A percentile compares a stretch with the other conserved stretches of the same genome.
phyloP scores from a whole-genome alignment of 2,113 vertebrate genomes.

The Daubentonia madagascariensis region DNA sequence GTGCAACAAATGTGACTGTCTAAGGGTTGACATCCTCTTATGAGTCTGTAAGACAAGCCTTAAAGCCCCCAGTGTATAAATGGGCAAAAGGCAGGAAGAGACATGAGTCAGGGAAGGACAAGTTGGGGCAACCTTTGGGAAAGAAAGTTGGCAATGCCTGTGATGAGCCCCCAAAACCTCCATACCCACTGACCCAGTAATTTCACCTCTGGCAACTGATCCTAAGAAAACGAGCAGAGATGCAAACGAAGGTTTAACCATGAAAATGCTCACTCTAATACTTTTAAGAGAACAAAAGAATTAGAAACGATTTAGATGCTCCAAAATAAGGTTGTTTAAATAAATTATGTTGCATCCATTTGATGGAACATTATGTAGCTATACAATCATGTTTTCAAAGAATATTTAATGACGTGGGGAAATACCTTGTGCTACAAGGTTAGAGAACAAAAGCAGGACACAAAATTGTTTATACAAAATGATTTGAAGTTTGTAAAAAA shows the following conservation, averaged over 20 bases:
- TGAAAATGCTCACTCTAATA: not conserved
- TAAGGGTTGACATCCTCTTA: not conserved
- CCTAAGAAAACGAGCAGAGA: not conserved
- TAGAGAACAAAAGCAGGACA: slow-evolving; percentile 50
- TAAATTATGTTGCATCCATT: slow-evolving; percentile 31
- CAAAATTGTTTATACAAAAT: not conserved
- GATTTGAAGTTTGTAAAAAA: slow-evolving; percentile 15
- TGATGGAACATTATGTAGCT: slow-evolving; percentile 50
- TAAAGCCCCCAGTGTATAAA: not conserved
- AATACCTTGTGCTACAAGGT: slow-evolving; percentile 45
- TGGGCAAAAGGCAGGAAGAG: not conserved
- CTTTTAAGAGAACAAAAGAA: slow-evolving; percentile 2
- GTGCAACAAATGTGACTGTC: not conserved
- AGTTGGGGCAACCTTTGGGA: fast-evolving
- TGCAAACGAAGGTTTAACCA: not conserved
- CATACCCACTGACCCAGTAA: too few species aligned
- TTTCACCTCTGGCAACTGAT: not conserved
- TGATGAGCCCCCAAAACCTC: not conserved
- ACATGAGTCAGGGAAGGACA: not conserved
- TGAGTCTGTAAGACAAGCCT: not conserved
- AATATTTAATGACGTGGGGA: slow-evolving; percentile 45
- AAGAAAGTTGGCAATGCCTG: not conserved
- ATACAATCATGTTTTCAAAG: slow-evolving; percentile 63
- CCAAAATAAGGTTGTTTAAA: slow-evolving; percentile 47
- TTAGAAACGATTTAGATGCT: slow-evolving; percentile 39